Percentiles rank a stretch among this genome's conserved stretches.
These are phyloP conservation scores for Rhinogobio ventralis DNA, from an alignment of 2,797 vertebrate species.

Conservation along the genomic window DNA sequence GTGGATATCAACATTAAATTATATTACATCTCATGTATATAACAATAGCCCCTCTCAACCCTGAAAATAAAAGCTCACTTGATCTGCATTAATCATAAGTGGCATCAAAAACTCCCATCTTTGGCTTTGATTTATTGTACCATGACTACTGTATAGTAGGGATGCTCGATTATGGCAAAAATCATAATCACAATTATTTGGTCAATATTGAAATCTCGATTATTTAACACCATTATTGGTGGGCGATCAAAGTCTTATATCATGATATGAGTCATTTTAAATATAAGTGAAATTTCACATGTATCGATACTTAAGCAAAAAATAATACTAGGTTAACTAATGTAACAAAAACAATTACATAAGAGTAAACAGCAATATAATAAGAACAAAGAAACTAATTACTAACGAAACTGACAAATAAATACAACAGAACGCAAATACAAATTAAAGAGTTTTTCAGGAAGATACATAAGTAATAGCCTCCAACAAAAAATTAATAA, in stretches of 20 bases:
- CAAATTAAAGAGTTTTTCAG: too few species aligned
- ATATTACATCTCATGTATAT: background rate
- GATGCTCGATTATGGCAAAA: background rate
- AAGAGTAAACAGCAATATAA: background rate
- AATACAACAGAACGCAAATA: too few species aligned
- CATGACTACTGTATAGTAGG: background rate
- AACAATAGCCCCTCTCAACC: background rate
- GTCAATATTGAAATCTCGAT: too few species aligned
- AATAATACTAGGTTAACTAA: background rate
- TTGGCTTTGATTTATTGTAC: background rate
- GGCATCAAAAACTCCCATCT: background rate
- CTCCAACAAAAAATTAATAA: too few species aligned
- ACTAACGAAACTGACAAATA: too few species aligned
- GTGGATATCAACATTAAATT: background rate
- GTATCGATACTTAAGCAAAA: background rate
- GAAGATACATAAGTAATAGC: too few species aligned
- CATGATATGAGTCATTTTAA: background rate
- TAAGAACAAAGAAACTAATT: background rate
- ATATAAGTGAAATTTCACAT: background rate
- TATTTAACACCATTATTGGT: too few species aligned
- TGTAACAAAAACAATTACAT: background rate
- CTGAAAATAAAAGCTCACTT: background rate
- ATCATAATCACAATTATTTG: background rate
- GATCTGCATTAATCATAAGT: background rate
- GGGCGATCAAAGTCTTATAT: background rate